phyloP scores from a whole-genome alignment of 37 sponge, comb jelly and placozoan species.

The Aplysina aerophoba region DNA sequence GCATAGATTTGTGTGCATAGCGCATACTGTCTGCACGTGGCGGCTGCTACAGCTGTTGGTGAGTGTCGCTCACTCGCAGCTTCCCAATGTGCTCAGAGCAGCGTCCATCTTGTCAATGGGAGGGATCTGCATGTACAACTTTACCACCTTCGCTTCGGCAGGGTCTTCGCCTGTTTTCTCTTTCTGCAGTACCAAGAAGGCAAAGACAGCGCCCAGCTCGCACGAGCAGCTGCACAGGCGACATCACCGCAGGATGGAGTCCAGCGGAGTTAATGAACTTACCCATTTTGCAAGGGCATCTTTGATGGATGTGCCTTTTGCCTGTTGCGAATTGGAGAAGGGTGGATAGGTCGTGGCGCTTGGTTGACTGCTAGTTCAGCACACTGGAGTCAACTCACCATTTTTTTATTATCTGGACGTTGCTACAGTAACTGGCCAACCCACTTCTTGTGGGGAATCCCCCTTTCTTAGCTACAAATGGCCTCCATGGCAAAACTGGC shows the following conservation, averaged over 20 bases:
- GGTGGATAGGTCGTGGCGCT: not conserved
- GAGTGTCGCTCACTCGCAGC: slow-evolving; percentile 84
- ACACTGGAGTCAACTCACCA: no score
- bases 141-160: slow-evolving; percentile 73
- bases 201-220: not conserved
- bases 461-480: no score
- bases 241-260: no score
- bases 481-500: no score
- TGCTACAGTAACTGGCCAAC: no score
- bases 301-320: slow-evolving; percentile 90
- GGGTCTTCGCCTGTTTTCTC: slow-evolving; percentile 80
- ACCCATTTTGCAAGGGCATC: slow-evolving; percentile 93
- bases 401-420: no score
- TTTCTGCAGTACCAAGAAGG: slow-evolving; percentile 35
- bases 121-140: slow-evolving; percentile 87
- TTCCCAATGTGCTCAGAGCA: slow-evolving; percentile 77
- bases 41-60: not conserved
- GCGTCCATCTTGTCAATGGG: slow-evolving; percentile 99
- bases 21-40: no score
- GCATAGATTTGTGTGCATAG: no score
- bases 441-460: no score
- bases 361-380: no score
- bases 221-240: not conserved
- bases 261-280: not conserved
- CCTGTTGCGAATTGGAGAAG: slow-evolving; percentile 41